Evolutionary conservation across 2,113 vertebrate species (phyloP).

Genomic region (Anguilla rostrata): DNA sequence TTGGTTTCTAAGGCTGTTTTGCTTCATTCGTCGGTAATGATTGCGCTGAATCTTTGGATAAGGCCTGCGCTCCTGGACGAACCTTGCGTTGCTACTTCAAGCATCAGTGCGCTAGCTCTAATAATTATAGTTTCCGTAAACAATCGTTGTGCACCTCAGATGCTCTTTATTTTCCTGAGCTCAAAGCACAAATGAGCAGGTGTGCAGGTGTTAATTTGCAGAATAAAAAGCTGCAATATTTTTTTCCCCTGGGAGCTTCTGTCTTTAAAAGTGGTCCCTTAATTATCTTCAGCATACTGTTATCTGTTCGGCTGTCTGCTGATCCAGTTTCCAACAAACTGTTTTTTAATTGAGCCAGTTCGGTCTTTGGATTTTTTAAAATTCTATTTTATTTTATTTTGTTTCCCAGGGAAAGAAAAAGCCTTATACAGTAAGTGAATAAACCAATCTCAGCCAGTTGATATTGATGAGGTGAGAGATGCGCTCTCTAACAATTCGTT

Average conservation of each 20-base stretch:
- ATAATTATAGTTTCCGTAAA: neutral
- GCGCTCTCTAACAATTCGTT: too few species aligned
- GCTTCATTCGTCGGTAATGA: too few species aligned
- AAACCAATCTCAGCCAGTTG: neutral
- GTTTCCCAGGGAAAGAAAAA: neutral
- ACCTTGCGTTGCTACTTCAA: too few species aligned
- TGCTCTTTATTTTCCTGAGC: neutral
- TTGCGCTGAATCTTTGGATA: too few species aligned
- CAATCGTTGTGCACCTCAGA: neutral
- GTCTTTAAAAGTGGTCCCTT: neutral
- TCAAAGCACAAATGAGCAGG: neutral
- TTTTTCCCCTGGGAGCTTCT: neutral
- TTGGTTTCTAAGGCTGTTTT: too few species aligned
- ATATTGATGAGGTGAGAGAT: neutral
- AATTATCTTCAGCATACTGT: slow-evolving; percentile 1
- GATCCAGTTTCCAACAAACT: neutral
- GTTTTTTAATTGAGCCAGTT: neutral
- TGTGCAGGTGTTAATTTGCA: neutral
- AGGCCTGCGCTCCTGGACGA: too few species aligned
- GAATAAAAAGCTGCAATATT: neutral
- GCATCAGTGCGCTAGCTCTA: too few species aligned
- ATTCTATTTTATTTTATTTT: neutral
- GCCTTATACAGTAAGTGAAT: neutral
- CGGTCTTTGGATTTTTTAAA: neutral
- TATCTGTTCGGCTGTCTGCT: neutral